Evolutionary conservation across 2,888 invertebrate genomes (phyloP), one percentile per base, ranked within the genome.

Genomic region (Macropis europaea): DNA sequence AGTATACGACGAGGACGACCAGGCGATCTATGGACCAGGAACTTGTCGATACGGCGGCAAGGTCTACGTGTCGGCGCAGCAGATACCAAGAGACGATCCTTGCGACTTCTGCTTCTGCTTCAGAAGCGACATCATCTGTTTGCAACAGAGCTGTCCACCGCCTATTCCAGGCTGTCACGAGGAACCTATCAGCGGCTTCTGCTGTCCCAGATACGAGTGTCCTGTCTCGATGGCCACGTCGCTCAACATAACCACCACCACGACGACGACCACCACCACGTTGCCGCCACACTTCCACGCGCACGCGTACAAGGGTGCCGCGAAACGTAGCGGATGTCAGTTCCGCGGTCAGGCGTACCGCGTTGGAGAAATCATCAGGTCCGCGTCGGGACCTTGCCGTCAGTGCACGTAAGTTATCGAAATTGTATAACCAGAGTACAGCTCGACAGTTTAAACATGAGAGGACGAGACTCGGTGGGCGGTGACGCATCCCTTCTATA

Each of bases 31-130:
- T 82, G 96, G 97, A 30, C 97, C 97, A 13, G 97, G 97, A 80
- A 97, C 97, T 52, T 97, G 97, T 86, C 93, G 97, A 83, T 97
- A 97, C 84, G 96, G 97, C 64, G 97, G 97, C 83, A 97, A 97
- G 91, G 94, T 97, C 48, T 97, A 97, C 90, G 96, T 97, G 40
- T 97, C 97, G 1, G 97, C 97, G 1, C 97, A 97, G 91, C 97
- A 98, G 91, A 97, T 98, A 85, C 97, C 97, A 38, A 92, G 97
- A 82, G 97, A 97, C 83, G 97, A 98, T 91, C 97, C 97, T 22
- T 98, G 97, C 89, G 97, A 97, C 89, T 98, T 97, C 92, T 98
- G 97, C 91, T 97, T 98, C 94, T 98, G 97, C 92, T 98, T 97
- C 92, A 93, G 97, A 90, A 97, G 97, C 89, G 97, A 97, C 88